phyloP scores from a whole-genome alignment of 1,140 invertebrate species.

The Leucophenga varia region DNA sequence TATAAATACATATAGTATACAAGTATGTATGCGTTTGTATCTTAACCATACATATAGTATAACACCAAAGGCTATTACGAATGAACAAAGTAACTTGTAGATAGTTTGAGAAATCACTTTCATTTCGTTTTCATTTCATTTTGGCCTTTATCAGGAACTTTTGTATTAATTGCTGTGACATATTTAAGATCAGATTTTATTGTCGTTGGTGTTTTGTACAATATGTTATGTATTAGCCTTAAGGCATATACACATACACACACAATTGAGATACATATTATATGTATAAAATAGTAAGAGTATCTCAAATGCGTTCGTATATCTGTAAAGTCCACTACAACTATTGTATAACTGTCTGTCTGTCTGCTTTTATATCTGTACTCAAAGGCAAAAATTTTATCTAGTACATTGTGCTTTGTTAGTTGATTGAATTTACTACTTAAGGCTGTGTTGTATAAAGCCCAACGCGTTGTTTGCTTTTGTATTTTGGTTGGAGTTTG shows the following conservation, averaged over 20 bases:
- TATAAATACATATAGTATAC: no score
- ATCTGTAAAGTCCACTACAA: no score
- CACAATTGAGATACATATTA: no score
- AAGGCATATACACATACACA: conserved; percentile 1
- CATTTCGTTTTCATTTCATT: conserved; percentile 11
- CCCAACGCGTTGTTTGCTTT: background rate
- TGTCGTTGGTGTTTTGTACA: conserved; percentile 13
- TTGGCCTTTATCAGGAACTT: background rate
- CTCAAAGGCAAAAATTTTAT: no score
- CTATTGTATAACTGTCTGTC: no score
- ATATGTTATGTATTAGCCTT: no score
- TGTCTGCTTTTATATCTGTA: conserved; percentile 12
- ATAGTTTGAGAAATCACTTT: conserved; percentile 23
- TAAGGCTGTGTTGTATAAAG: conserved; percentile 15
- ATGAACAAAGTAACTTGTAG: no score
- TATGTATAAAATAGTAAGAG: no score
- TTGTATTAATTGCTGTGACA: conserved; percentile 32
- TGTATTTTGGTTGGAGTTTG: background rate
- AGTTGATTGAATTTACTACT: conserved; percentile 33
- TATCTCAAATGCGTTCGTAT: no score
- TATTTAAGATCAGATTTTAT: conserved; percentile 27
- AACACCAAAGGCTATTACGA: no score
- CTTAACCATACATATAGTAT: no score
- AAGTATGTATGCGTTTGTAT: no score
- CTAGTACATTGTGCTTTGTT: conserved; percentile 1